Evolutionary conservation across 1,140 invertebrate genomes (phyloP).

Genomic region (Onthophagus taurus): DNA sequence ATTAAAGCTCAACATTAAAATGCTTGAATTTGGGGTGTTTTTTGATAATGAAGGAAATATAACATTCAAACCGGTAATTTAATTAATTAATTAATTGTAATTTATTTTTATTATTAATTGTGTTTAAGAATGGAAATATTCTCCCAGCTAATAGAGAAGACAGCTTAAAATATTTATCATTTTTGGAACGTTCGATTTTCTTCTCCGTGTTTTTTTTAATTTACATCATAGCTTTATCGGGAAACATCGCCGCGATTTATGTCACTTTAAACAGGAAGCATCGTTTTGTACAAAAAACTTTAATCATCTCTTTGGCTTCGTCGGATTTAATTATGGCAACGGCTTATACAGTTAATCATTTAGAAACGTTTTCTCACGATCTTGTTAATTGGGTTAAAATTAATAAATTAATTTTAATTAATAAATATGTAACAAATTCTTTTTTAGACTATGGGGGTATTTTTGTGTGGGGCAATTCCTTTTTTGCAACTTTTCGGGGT

Average conservation of each 20-base stretch:
- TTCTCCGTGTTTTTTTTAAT: conserved; percentile 19
- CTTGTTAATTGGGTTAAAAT: conserved; percentile 28
- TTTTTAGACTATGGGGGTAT: conserved; percentile 36
- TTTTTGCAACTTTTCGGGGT: conserved; percentile 41
- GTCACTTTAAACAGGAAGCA: conserved; percentile 26
- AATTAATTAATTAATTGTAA: too few species aligned
- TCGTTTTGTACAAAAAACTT: conserved; percentile 34
- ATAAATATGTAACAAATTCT: conserved; percentile 10
- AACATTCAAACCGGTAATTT: too few species aligned
- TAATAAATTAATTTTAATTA: not conserved
- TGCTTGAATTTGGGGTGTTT: too few species aligned
- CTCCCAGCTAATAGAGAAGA: conserved; percentile 3
- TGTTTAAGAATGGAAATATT: too few species aligned
- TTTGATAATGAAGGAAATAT: too few species aligned
- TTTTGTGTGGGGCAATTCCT: conserved; percentile 42
- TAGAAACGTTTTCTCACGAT: conserved; percentile 27
- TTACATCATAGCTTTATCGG: conserved; percentile 20
- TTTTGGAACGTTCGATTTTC: conserved; percentile 2
- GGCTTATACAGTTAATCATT: conserved; percentile 27
- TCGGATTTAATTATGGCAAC: conserved; percentile 38
- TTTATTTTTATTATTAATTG: too few species aligned
- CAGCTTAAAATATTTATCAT: conserved; percentile 1
- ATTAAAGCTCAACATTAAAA: too few species aligned
- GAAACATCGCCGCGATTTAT: conserved; percentile 25
- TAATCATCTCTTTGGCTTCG: conserved; percentile 38